Percentiles rank a stretch among this genome's conserved stretches.
Evolutionary conservation across 2,888 invertebrate genomes (phyloP).

Genomic region (Lycocerus yunnanus): DNA sequence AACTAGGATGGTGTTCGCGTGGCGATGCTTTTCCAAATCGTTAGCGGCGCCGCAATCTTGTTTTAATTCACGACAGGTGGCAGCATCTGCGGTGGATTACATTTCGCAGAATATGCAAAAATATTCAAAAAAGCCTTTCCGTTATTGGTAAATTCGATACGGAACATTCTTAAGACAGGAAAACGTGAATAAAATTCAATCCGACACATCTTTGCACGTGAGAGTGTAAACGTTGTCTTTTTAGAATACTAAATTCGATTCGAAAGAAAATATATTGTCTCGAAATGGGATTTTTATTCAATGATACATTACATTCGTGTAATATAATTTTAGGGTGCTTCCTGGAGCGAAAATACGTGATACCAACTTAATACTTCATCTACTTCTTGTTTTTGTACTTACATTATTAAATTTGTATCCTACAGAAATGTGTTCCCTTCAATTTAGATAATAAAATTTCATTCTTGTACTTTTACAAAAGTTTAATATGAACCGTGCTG

Average conservation of each 20-base stretch:
- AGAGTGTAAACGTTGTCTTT: slow-evolving; percentile 11
- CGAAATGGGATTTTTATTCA: slow-evolving; percentile 22
- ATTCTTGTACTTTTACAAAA: neutral
- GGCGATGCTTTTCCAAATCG: slow-evolving; percentile 10
- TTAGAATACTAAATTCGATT: slow-evolving; percentile 24
- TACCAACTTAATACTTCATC: neutral
- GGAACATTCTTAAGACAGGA: neutral
- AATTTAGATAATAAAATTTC: neutral
- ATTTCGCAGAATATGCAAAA: neutral
- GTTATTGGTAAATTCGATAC: neutral
- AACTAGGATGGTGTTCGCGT: slow-evolving; percentile 6
- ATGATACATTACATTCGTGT: slow-evolving; percentile 19
- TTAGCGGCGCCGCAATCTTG: slow-evolving; percentile 4
- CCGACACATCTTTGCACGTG: slow-evolving; percentile 18
- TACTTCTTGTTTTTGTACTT: neutral
- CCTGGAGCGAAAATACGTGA: slow-evolving; percentile 7
- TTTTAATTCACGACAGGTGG: slow-evolving; percentile 16
- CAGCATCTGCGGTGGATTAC: slow-evolving; percentile 1
- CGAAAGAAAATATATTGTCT: slow-evolving; percentile 20
- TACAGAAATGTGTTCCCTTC: neutral
- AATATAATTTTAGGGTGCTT: slow-evolving; percentile 13
- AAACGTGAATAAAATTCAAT: slow-evolving; percentile 19
- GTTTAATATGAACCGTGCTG: neutral
- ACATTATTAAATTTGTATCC: neutral
- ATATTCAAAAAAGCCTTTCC: neutral